phyloP scores from a whole-genome alignment of 2,888 invertebrate species.

The Orchestes rusci region DNA sequence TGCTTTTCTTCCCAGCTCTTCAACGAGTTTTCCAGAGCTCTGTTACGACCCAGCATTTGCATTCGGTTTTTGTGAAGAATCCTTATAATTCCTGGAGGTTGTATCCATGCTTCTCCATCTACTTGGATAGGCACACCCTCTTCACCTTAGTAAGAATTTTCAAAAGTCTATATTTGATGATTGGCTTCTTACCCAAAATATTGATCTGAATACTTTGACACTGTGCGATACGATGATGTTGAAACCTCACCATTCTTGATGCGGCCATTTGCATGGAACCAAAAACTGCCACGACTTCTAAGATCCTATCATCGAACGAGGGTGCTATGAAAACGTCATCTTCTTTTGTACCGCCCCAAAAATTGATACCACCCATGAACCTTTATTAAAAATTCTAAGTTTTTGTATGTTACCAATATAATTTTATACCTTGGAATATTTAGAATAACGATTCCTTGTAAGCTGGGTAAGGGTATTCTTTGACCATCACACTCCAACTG shows the following conservation, averaged over 20 bases:
- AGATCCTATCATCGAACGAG: constrained; percentile 90
- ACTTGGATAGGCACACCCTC: constrained; percentile 93
- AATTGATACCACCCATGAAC: constrained; percentile 97
- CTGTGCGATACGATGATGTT: constrained; percentile 95
- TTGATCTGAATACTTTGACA: constrained; percentile 94
- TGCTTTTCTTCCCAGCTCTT: constrained; percentile 84
- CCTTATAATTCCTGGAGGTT: constrained; percentile 91
- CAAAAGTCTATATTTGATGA: background rate
- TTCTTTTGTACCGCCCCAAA: constrained; percentile 93
- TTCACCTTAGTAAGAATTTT: constrained; percentile 46
- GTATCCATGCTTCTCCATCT: constrained; percentile 97
- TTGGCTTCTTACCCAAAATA: constrained; percentile 59
- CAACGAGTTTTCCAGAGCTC: constrained; percentile 83
- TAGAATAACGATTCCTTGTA: constrained; percentile 94
- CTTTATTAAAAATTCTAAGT: constrained; percentile 52
- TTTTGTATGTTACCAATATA: background rate
- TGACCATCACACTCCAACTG: constrained; percentile 95
- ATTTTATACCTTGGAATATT: constrained; percentile 76
- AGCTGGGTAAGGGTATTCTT: constrained; percentile 86
- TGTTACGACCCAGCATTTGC: constrained; percentile 90
- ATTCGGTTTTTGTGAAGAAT: constrained; percentile 96
- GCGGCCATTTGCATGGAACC: constrained; percentile 98
- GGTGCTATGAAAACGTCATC: constrained; percentile 89
- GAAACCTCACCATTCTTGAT: constrained; percentile 87
- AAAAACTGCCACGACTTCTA: constrained; percentile 97